Conservation (phyloP, 2,797 vertebrate species). For the Parauchenoglanis ngamensis region DNA sequence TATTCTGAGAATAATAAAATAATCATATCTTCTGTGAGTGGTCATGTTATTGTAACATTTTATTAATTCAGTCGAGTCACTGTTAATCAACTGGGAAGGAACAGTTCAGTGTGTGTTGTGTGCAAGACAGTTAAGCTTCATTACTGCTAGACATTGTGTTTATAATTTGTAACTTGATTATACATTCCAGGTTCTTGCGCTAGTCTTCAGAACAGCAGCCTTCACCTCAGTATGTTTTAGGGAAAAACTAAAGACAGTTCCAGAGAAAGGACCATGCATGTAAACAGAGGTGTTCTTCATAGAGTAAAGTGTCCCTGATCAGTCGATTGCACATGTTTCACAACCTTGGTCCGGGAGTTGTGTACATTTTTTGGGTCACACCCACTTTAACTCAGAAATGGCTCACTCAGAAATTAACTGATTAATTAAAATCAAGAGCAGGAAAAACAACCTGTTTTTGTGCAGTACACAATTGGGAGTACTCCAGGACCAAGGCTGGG, state of each 20-base stretch:
- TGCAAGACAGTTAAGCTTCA: not conserved
- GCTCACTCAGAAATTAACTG: not conserved
- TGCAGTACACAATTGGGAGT: not conserved
- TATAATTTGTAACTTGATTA: not conserved
- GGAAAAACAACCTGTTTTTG: not conserved
- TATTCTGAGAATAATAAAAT: constrained; percentile 76
- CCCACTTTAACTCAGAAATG: not conserved
- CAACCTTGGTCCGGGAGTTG: not conserved
- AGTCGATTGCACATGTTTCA: not conserved
- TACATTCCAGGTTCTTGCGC: not conserved
- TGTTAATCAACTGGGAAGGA: not conserved
- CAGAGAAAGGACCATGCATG: not conserved
- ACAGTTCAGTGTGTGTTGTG: not conserved
- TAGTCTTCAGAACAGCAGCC: not conserved
- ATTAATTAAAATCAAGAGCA: not conserved
- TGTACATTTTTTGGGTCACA: not conserved
- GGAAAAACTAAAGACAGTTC: not conserved
- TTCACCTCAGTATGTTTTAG: not conserved
- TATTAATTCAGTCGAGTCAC: not conserved
- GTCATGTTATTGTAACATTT: not conserved
- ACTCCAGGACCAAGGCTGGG: not conserved
- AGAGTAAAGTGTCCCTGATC: not conserved
- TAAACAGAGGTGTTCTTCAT: not conserved
- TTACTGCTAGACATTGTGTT: not conserved
- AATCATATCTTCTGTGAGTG: constrained; percentile 1